phyloP scores from a whole-genome alignment of 2,113 vertebrate genomes.

The Dolichotis patagonum region DNA sequence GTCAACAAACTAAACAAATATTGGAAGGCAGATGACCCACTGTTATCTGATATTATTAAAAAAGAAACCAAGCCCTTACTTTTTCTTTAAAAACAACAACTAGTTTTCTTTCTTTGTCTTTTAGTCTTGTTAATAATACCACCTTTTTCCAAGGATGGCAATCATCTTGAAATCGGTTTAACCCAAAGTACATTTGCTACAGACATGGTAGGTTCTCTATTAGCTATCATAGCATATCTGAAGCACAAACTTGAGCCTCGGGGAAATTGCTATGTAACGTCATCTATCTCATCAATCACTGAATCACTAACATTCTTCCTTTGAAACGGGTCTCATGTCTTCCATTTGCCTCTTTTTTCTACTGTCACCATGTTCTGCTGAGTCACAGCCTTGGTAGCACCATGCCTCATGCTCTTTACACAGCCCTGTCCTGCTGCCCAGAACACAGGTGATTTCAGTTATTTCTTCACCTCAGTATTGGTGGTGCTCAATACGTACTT shows the following conservation, averaged over 20 bases:
- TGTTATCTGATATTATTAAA: background rate
- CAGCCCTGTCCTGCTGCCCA: background rate
- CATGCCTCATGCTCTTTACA: rapidly evolving
- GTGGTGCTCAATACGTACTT: background rate
- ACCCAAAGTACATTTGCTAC: background rate
- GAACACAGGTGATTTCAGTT: background rate
- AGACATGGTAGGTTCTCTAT: background rate
- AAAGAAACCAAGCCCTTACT: background rate
- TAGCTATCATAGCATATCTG: background rate
- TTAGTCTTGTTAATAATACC: background rate
- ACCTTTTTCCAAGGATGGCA: background rate
- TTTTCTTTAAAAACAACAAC: background rate
- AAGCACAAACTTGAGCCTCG: background rate
- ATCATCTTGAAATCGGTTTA: background rate
- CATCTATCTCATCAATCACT: background rate
- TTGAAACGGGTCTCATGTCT: background rate
- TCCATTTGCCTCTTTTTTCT: background rate
- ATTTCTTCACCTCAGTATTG: background rate
- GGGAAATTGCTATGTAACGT: background rate
- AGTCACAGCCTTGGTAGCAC: background rate
- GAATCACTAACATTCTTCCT: background rate
- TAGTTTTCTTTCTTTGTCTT: background rate
- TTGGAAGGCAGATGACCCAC: background rate
- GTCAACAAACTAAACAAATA: background rate
- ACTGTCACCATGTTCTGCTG: background rate